A percentile compares a stretch with the other conserved stretches of the same genome.
Conservation (phyloP, 2,797 vertebrate genomes). For the Tokudaia muenninki region DNA sequence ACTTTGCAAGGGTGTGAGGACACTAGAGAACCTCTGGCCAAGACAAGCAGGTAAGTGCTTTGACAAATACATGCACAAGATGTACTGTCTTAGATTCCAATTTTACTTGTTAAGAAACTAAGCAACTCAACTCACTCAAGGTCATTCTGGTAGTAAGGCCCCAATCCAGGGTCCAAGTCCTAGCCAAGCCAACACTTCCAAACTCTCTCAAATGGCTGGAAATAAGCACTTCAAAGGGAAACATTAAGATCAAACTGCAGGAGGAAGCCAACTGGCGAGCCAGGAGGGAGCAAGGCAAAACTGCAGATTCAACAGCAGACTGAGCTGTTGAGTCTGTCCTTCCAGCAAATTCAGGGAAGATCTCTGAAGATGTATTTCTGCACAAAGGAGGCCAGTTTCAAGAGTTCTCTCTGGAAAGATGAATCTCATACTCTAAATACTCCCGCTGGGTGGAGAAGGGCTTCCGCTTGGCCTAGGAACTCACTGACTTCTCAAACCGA, state of each 20-base stretch:
- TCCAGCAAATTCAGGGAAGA: background rate
- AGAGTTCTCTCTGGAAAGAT: background rate
- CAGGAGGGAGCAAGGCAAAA: background rate
- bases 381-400: background rate
- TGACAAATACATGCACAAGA: background rate
- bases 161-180: background rate
- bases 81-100: background rate
- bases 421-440: slow-evolving; percentile 3
- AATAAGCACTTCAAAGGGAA: slow-evolving; percentile 39
- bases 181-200: background rate
- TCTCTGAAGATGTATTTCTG: background rate
- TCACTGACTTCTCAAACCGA: background rate
- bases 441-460: background rate
- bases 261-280: background rate
- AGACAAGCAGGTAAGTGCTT: background rate
- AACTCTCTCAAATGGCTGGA: background rate
- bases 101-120: slow-evolving; percentile 12
- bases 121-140: background rate
- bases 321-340: no score
- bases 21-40: background rate
- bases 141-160: background rate
- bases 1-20: background rate
- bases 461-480: slow-evolving; percentile 9
- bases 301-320: background rate
- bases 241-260: background rate